Conservation (phyloP, 92 coral and sea anemone genomes). For the Zoanthus solanderi region DNA sequence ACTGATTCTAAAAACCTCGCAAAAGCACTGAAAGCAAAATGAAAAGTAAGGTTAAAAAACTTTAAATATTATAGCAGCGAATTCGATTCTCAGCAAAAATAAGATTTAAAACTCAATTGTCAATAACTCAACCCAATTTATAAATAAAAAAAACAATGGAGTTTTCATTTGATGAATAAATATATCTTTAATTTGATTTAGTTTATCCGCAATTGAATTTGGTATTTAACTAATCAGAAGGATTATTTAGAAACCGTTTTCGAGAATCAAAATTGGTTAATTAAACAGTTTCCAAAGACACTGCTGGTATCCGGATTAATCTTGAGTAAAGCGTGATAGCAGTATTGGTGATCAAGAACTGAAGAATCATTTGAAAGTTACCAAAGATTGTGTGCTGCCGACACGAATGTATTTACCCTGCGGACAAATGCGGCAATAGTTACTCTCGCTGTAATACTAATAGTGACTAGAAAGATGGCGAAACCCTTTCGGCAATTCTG, state of each 20-base stretch:
- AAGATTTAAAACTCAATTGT: background rate
- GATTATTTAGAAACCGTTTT: background rate
- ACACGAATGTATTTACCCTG: constrained; percentile 29
- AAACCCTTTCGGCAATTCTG: constrained; percentile 35
- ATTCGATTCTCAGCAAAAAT: background rate
- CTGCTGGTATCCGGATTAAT: background rate
- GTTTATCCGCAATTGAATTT: constrained; percentile 24
- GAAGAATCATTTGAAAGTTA: constrained; percentile 3
- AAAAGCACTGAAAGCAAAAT: background rate
- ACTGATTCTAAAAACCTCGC: background rate
- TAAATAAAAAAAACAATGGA: background rate
- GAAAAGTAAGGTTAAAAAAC: background rate
- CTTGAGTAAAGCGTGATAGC: background rate
- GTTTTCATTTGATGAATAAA: constrained; percentile 1
- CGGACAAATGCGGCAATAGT: constrained; percentile 43
- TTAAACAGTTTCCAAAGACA: background rate
- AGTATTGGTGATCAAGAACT: background rate
- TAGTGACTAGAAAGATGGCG: constrained; percentile 28
- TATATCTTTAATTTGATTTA: constrained; percentile 14
- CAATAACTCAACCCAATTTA: background rate
- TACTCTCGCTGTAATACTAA: background rate
- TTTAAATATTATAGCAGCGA: background rate
- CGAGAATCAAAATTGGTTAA: background rate
- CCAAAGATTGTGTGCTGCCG: background rate
- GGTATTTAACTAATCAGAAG: constrained; percentile 8